Evolutionary conservation across 2,797 vertebrate species (phyloP).

Genomic region (Halcyon leucocephala): DNA sequence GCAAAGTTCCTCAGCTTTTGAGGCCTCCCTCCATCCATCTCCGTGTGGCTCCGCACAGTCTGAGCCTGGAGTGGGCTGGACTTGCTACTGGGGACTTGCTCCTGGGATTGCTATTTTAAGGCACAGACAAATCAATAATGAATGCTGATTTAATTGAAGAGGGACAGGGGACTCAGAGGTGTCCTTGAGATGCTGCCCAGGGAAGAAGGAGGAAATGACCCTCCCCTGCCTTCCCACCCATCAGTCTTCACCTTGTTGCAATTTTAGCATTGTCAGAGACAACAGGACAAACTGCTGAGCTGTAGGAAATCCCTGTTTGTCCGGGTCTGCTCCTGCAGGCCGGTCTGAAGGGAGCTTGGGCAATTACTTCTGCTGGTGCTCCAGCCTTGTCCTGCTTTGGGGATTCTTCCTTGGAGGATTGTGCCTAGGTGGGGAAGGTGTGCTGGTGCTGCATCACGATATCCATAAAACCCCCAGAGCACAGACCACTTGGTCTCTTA

Average conservation of each 20-base stretch:
- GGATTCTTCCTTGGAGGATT: background rate
- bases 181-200: slow-evolving; percentile 41
- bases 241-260: background rate
- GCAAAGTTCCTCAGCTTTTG: background rate
- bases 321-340: background rate
- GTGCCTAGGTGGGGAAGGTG: background rate
- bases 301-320: background rate
- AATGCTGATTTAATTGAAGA: slow-evolving; percentile 51
- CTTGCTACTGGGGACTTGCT: background rate
- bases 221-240: background rate
- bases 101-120: slow-evolving; percentile 60
- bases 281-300: background rate
- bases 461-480: background rate
- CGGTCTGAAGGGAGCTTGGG: background rate
- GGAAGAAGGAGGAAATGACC: background rate
- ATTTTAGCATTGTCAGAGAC: background rate
- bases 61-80: background rate
- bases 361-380: background rate
- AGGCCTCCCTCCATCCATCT: background rate
- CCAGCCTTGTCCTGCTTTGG: background rate
- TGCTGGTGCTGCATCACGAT: background rate
- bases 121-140: slow-evolving; percentile 50
- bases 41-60: background rate
- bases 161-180: background rate
- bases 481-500: background rate